phyloP scores from a whole-genome alignment of 2,113 vertebrate genomes.

The Ivindomyrus marchei region DNA sequence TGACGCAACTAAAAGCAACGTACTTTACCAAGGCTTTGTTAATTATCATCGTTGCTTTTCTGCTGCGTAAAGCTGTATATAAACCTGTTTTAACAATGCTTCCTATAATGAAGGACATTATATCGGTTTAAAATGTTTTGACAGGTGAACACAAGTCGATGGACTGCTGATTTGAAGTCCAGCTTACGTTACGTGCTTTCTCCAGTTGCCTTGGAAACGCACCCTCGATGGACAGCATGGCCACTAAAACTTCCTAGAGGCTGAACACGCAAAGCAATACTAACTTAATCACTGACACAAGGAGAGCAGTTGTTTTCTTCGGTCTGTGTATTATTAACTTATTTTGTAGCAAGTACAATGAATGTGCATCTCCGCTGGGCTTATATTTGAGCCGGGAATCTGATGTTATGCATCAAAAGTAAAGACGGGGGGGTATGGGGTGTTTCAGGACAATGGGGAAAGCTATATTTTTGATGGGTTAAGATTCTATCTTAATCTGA shows the following conservation, averaged over 20 bases:
- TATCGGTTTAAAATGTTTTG: background rate
- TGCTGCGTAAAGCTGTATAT: background rate
- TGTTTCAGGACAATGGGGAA: background rate
- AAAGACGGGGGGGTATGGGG: background rate
- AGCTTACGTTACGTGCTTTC: background rate
- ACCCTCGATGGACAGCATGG: background rate
- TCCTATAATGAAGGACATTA: background rate
- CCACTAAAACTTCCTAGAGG: conserved; percentile 1
- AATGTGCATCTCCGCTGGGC: background rate
- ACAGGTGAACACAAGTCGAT: conserved; percentile 37
- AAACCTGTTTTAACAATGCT: background rate
- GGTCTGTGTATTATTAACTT: background rate
- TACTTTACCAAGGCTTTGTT: background rate
- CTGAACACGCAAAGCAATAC: background rate
- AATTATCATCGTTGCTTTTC: background rate
- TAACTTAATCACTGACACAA: background rate
- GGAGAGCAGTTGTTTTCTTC: background rate
- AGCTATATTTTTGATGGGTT: background rate
- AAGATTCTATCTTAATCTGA: background rate
- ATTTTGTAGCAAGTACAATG: background rate
- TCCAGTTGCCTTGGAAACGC: conserved; percentile 8
- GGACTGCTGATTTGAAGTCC: background rate
- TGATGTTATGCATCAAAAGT: conserved; percentile 3
- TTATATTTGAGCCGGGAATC: background rate
- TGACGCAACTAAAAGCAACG: background rate